These are phyloP conservation scores for Naja naja DNA, from an alignment of 2,113 vertebrate species.

Conservation along the genomic window DNA sequence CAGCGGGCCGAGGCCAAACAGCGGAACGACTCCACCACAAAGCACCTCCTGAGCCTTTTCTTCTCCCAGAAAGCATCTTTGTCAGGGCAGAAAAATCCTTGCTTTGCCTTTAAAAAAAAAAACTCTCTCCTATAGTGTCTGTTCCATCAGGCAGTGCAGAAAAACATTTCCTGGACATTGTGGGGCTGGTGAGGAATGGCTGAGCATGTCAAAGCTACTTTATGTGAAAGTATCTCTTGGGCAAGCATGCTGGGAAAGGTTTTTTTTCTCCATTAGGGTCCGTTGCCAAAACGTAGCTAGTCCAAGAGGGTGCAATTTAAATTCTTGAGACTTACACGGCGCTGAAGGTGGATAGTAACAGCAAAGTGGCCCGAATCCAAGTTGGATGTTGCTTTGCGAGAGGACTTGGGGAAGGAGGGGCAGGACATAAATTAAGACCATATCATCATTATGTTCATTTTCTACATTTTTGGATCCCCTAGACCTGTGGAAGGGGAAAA, in stretches of 20 bases:
- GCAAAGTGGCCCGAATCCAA: neutral
- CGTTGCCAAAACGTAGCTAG: neutral
- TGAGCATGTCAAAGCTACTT: neutral
- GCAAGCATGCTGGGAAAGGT: slow-evolving; percentile 7
- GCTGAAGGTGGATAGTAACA: no score
- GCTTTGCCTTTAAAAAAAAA: slow-evolving; percentile 3
- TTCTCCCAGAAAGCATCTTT: slow-evolving; percentile 27
- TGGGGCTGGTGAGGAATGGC: neutral
- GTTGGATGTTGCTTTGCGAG: neutral
- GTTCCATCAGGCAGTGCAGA: neutral
- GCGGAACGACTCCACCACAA: slow-evolving; percentile 46
- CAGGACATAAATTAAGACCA: neutral
- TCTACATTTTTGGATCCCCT: neutral
- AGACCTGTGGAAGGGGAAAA: no score
- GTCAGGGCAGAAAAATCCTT: neutral
- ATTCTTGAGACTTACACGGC: neutral
- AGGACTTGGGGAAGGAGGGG: neutral
- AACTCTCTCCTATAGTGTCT: neutral
- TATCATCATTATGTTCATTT: neutral
- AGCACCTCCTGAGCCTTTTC: slow-evolving; percentile 5
- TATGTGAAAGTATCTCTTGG: slow-evolving; percentile 14
- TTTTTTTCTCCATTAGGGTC: neutral
- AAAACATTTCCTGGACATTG: neutral
- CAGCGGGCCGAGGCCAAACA: slow-evolving; percentile 48
- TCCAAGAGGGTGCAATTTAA: slow-evolving; percentile 3